Percentiles rank a stretch among this genome's conserved stretches.
Evolutionary conservation across 1,140 invertebrate genomes (phyloP).

Genomic region (Anastrepha ludens): DNA sequence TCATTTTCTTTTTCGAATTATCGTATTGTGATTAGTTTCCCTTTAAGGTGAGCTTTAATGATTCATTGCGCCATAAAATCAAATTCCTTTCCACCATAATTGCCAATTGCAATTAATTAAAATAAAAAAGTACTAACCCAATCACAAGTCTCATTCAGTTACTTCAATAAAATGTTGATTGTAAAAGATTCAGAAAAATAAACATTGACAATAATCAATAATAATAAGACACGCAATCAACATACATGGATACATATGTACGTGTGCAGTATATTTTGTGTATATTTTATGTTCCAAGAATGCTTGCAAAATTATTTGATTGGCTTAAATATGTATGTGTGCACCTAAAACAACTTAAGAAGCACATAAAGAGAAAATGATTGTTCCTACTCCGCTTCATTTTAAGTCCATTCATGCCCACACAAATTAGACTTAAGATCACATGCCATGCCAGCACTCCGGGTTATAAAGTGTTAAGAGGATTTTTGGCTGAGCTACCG

Average conservation of each 20-base stretch:
- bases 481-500: background rate
- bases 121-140: background rate
- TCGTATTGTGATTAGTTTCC: background rate
- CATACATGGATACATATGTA: background rate
- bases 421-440: background rate
- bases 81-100: constrained; percentile 32
- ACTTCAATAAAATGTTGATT: background rate
- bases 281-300: too few relatives aligned
- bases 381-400: background rate
- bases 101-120: background rate
- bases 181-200: background rate
- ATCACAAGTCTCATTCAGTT: constrained; percentile 2
- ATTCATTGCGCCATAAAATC: constrained; percentile 31
- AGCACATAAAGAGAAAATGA: background rate
- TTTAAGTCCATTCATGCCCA: background rate
- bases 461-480: background rate
- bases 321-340: background rate
- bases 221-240: constrained; percentile 24
- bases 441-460: background rate
- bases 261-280: background rate
- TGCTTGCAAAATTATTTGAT: constrained; percentile 3
- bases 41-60: constrained; percentile 36
- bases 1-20: background rate
- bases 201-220: background rate
- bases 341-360: background rate